Conservation (phyloP, 1,140 invertebrate genomes). For the Aphelinus atriplicis region DNA sequence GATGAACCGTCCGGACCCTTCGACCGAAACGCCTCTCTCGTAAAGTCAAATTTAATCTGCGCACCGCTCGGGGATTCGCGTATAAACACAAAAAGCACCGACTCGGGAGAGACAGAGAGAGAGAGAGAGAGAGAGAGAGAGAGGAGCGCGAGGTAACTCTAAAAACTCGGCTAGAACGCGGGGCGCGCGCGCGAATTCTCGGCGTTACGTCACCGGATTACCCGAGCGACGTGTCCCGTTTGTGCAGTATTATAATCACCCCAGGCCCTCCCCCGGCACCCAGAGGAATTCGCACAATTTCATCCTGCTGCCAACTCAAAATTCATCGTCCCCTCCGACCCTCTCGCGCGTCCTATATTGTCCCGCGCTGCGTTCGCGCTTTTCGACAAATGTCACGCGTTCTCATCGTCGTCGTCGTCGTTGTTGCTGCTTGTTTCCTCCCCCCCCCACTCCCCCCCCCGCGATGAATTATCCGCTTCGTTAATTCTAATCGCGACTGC, state of each 20-base stretch:
- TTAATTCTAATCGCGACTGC: too few species aligned
- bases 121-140: not conserved
- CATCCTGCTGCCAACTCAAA: slow-evolving; percentile 10
- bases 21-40: slow-evolving; percentile 56
- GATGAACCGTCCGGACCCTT: slow-evolving; percentile 48
- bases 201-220: slow-evolving; percentile 32
- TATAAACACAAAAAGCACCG: slow-evolving; percentile 45
- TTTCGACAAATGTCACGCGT: too few species aligned
- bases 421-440: too few species aligned
- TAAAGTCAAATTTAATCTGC: slow-evolving; percentile 62
- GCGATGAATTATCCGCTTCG: too few species aligned
- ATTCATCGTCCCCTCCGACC: slow-evolving; percentile 1
- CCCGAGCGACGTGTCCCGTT: slow-evolving; percentile 20
- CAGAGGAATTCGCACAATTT: slow-evolving; percentile 28
- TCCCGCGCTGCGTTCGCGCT: too few species aligned
- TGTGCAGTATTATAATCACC: slow-evolving; percentile 22
- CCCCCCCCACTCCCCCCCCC: too few species aligned
- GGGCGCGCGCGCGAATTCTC: slow-evolving; percentile 31
- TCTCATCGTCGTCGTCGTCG: too few species aligned
- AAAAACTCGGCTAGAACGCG: too few species aligned
- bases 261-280: not conserved
- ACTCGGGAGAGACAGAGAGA: not conserved
- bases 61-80: slow-evolving; percentile 16
- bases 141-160: not conserved
- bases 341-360: too few species aligned